Conservation (phyloP, 2,888 invertebrate species). For the Saturnia pavonia region DNA sequence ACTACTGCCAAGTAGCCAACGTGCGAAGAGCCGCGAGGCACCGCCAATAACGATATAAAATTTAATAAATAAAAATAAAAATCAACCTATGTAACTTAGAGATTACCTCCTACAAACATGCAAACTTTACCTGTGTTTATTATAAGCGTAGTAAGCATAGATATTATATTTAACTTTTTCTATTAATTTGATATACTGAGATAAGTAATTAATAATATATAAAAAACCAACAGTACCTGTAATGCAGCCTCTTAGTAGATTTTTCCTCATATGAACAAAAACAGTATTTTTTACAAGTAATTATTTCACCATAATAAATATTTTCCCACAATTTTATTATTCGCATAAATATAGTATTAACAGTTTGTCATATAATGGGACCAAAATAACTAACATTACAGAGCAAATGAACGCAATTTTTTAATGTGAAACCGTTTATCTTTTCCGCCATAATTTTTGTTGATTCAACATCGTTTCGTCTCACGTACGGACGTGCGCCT, state of each 20-base stretch:
- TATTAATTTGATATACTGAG: background rate
- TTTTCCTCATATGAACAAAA: background rate
- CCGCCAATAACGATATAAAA: too few species aligned
- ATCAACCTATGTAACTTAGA: too few species aligned
- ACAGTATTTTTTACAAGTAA: background rate
- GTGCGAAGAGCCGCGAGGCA: too few species aligned
- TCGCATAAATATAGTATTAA: constrained; percentile 8
- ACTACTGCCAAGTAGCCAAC: too few species aligned
- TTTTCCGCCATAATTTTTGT: constrained; percentile 68
- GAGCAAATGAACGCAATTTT: constrained; percentile 19
- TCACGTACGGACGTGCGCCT: constrained; percentile 55
- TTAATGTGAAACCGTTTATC: constrained; percentile 43
- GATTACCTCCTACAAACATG: too few species aligned
- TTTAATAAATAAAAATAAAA: too few species aligned
- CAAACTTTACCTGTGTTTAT: too few species aligned
- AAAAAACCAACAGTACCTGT: background rate
- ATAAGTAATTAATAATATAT: background rate
- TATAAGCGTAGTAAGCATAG: too few species aligned
- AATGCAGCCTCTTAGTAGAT: background rate
- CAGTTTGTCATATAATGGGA: constrained; percentile 2
- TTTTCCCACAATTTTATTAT: background rate
- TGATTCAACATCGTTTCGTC: constrained; percentile 71
- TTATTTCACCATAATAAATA: constrained; percentile 1
- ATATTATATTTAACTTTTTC: background rate
- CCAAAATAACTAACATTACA: constrained; percentile 12